These are phyloP conservation scores for Penaeus vannamei DNA, from an alignment of 1,140 invertebrate species.

Conservation along the genomic window DNA sequence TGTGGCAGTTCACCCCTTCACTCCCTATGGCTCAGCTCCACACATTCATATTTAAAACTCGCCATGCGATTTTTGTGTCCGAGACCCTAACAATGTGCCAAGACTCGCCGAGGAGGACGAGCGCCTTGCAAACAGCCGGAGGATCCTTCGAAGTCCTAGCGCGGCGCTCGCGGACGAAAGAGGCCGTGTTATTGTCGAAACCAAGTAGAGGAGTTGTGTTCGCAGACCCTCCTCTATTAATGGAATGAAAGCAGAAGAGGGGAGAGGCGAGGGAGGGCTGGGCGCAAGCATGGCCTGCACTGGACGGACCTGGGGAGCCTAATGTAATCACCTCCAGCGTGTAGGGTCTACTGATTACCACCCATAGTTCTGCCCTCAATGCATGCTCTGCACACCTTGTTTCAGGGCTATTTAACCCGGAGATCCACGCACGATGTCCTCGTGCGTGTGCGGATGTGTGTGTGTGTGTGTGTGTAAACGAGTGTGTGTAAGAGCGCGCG, in stretches of 20 bases:
- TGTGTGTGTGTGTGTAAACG: too few relatives aligned
- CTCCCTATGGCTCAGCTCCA: conserved; percentile 45
- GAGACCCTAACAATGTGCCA: background rate
- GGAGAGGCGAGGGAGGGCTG: conserved; percentile 40
- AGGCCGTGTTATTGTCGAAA: conserved; percentile 56
- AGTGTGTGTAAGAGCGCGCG: too few relatives aligned
- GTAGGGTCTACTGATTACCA: conserved; percentile 50
- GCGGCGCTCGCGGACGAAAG: background rate
- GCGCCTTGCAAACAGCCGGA: background rate
- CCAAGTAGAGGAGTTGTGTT: background rate
- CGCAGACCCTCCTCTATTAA: conserved; percentile 57
- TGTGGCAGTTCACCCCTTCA: conserved; percentile 61
- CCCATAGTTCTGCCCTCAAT: too few relatives aligned
- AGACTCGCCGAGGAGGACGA: background rate
- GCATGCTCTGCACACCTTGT: too few relatives aligned
- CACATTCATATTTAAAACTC: conserved; percentile 44
- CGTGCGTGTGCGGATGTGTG: too few relatives aligned
- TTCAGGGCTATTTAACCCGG: too few relatives aligned
- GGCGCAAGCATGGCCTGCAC: conserved; percentile 44
- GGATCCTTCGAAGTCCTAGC: background rate
- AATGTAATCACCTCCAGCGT: conserved; percentile 57
- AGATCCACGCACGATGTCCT: too few relatives aligned
- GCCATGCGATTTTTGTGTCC: conserved; percentile 11
- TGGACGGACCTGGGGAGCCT: conserved; percentile 24
- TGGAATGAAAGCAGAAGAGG: conserved; percentile 64